phyloP scores from a whole-genome alignment of 2,888 invertebrate genomes.

The Nomada flava region DNA sequence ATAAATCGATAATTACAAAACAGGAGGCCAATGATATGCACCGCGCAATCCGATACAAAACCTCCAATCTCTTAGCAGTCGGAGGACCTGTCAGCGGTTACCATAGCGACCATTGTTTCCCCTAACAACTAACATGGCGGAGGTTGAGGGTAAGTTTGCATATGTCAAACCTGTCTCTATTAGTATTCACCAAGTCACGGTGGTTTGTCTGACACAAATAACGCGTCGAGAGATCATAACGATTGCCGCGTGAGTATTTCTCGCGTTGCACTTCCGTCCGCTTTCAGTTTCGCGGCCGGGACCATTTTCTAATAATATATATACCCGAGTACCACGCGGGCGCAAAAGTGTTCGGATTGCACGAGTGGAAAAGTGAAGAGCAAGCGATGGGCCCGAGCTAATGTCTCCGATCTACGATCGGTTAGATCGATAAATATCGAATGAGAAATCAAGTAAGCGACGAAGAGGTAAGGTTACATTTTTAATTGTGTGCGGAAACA shows the following conservation, averaged over 20 bases:
- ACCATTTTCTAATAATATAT: slow-evolving; percentile 67
- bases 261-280: slow-evolving; percentile 46
- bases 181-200: slow-evolving; percentile 43
- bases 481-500: slow-evolving; percentile 2
- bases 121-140: slow-evolving; percentile 81
- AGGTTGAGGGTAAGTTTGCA: slow-evolving; percentile 79
- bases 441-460: slow-evolving; percentile 20
- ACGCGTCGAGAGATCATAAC: slow-evolving; percentile 48
- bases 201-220: slow-evolving; percentile 38
- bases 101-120: slow-evolving; percentile 77
- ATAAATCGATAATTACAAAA: slow-evolving; percentile 9
- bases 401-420: slow-evolving; percentile 9
- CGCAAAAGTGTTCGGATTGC: slow-evolving; percentile 34
- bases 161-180: slow-evolving; percentile 65
- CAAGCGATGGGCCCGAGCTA: slow-evolving; percentile 52
- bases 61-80: slow-evolving; percentile 19
- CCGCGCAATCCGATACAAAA: slow-evolving; percentile 3
- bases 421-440: slow-evolving; percentile 21
- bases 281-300: slow-evolving; percentile 47
- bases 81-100: slow-evolving; percentile 59
- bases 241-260: slow-evolving; percentile 20
- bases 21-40: background rate
- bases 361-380: slow-evolving; percentile 25
- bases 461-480: slow-evolving; percentile 41
- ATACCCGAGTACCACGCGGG: slow-evolving; percentile 46